Evolutionary conservation across 2,113 vertebrate species (phyloP).

Genomic region (Cheirogaleus medius): DNA sequence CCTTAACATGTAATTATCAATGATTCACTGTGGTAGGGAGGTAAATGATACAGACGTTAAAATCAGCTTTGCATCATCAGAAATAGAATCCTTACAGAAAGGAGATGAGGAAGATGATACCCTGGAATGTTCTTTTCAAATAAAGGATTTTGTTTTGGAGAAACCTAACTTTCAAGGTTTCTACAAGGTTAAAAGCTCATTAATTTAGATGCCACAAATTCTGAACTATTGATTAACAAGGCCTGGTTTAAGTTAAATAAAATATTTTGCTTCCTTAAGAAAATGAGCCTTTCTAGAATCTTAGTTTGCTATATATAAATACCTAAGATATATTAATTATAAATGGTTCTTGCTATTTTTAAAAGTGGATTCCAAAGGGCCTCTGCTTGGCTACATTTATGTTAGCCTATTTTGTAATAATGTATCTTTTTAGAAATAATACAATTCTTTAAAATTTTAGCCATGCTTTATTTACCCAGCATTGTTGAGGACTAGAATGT

Average conservation of each 20-base stretch:
- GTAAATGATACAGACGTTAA: conserved; percentile 46
- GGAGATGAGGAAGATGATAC: conserved; percentile 7
- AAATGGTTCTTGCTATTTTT: not conserved
- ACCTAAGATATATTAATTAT: not conserved
- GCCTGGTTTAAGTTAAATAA: not conserved
- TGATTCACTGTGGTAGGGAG: conserved; percentile 66
- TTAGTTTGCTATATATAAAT: conserved; percentile 28
- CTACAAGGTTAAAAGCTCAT: conserved; percentile 50
- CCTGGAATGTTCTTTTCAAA: conserved; percentile 37
- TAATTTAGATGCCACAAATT: conserved; percentile 38
- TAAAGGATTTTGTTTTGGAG: conserved; percentile 14
- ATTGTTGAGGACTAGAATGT: not conserved
- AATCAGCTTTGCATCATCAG: conserved; percentile 66
- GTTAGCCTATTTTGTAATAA: not conserved
- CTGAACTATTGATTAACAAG: conserved; percentile 15
- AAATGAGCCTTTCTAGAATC: not conserved
- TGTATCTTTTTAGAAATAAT: not conserved
- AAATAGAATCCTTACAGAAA: conserved; percentile 46
- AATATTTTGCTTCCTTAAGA: not conserved
- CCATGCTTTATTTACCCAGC: not conserved
- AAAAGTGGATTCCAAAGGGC: conserved; percentile 13
- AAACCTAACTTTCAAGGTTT: conserved; percentile 60
- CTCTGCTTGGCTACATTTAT: not conserved
- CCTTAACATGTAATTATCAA: conserved; percentile 67
- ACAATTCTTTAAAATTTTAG: not conserved